Evolutionary conservation across 2,888 invertebrate species (phyloP).

Genomic region (Cerastis rubricosa): DNA sequence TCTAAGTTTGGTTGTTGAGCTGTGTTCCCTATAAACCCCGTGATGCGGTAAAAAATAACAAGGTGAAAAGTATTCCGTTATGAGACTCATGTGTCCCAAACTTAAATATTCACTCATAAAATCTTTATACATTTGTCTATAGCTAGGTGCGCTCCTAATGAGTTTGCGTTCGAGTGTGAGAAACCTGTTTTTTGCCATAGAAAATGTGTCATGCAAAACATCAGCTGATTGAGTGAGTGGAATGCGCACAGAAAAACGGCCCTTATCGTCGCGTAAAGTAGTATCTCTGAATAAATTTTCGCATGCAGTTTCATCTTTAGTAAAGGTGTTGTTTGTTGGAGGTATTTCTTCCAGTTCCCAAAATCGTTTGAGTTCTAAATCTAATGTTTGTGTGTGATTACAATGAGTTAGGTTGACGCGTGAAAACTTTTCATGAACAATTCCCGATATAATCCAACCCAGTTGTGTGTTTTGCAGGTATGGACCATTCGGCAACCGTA

Average conservation of each 20-base stretch:
- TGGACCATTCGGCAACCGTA: constrained; percentile 22
- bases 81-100: constrained; percentile 31
- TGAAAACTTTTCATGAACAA: neutral
- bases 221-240: constrained; percentile 31
- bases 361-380: constrained; percentile 9
- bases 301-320: constrained; percentile 29
- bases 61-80: neutral
- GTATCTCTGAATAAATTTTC: constrained; percentile 30
- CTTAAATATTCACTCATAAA: constrained; percentile 38
- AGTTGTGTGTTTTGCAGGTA: constrained; percentile 36
- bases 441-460: constrained; percentile 32
- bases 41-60: neutral
- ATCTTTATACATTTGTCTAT: constrained; percentile 20
- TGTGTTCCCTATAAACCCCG: neutral
- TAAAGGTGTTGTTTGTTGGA: neutral
- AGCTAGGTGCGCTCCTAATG: constrained; percentile 5
- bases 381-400: constrained; percentile 30
- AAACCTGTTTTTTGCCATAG: constrained; percentile 38
- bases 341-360: constrained; percentile 41
- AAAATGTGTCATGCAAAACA: constrained; percentile 18
- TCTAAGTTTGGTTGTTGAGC: neutral
- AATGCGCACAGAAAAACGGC: constrained; percentile 40
- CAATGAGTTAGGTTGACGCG: constrained; percentile 1
- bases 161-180: too few relatives aligned
- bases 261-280: constrained; percentile 14